phyloP scores from a whole-genome alignment of 2,113 vertebrate genomes.

The Channa argus region DNA sequence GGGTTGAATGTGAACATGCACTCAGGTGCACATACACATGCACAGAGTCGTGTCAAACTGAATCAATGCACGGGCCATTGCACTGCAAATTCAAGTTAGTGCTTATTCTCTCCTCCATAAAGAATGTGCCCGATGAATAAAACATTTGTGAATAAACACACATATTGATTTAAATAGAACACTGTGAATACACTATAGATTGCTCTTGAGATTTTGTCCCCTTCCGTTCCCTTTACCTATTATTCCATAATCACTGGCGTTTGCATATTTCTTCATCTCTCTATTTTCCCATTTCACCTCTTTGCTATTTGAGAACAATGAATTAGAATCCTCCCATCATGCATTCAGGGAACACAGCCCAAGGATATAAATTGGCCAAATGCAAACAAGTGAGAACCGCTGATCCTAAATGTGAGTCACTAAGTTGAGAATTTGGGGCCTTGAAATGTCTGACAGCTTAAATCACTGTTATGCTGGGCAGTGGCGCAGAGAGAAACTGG shows the following conservation, averaged over 20 bases:
- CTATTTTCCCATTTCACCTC: constrained; percentile 53
- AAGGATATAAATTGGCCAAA: constrained; percentile 56
- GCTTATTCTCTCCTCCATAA: constrained; percentile 43
- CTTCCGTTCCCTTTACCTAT: constrained; percentile 49
- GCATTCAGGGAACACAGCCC: constrained; percentile 41
- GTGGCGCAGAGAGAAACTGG: constrained; percentile 29
- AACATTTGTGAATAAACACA: constrained; percentile 73
- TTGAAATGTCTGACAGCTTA: constrained; percentile 67
- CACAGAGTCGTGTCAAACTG: constrained; percentile 37
- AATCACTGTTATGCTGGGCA: constrained; percentile 59
- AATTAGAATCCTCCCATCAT: constrained; percentile 53
- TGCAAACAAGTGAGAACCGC: constrained; percentile 61
- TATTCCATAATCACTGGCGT: constrained; percentile 66
- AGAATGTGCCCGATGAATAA: constrained; percentile 72
- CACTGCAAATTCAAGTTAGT: constrained; percentile 59
- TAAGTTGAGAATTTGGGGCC: constrained; percentile 56
- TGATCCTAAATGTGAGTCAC: constrained; percentile 64
- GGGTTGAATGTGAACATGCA: constrained; percentile 26
- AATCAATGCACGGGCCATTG: constrained; percentile 61
- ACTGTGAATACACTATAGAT: constrained; percentile 66
- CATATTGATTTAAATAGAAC: constrained; percentile 76
- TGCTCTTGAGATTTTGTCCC: constrained; percentile 62
- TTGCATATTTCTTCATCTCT: constrained; percentile 60
- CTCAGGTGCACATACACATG: constrained; percentile 10
- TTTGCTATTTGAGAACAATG: constrained; percentile 36